Percentiles rank a stretch among this genome's conserved stretches.
Evolutionary conservation across 2,888 invertebrate genomes (phyloP).

Genomic region (Troides helena): DNA sequence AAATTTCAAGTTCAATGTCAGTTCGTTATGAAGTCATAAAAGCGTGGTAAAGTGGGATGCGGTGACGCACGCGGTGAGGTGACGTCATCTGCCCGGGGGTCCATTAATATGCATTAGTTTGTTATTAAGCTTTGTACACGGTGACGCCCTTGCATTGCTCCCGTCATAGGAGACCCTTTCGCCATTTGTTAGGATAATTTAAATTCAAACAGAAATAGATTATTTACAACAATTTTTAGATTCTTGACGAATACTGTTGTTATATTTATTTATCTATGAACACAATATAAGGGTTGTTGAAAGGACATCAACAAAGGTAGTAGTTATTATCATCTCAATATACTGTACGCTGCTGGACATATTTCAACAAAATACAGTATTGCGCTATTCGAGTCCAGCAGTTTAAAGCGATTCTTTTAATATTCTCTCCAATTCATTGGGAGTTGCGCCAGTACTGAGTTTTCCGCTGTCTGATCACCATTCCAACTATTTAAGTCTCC

Average conservation of each 20-base stretch:
- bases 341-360: too few relatives aligned
- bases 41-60: conserved; percentile 21
- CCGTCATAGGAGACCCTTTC: conserved; percentile 1
- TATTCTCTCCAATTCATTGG: too few relatives aligned
- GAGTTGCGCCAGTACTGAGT: too few relatives aligned
- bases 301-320: too few relatives aligned
- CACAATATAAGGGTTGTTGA: too few relatives aligned
- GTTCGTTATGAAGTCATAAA: conserved; percentile 11
- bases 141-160: conserved; percentile 1
- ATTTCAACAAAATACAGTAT: too few relatives aligned
- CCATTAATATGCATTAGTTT: conserved; percentile 51
- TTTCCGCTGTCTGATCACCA: too few relatives aligned
- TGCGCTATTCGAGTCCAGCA: too few relatives aligned
- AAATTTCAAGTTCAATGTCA: conserved; percentile 32
- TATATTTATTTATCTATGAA: too few relatives aligned
- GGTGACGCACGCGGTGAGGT: conserved; percentile 37
- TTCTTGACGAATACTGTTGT: neutral
- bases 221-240: neutral
- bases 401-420: too few relatives aligned
- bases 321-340: too few relatives aligned
- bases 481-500: too few relatives aligned
- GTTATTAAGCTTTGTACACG: conserved; percentile 24
- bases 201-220: neutral
- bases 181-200: conserved; percentile 12
- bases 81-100: conserved; percentile 29